Evolutionary conservation across 92 coral and sea anemone genomes (phyloP), one percentile per base, ranked within the genome.

Genomic region (Parazoanthus swiftii): DNA sequence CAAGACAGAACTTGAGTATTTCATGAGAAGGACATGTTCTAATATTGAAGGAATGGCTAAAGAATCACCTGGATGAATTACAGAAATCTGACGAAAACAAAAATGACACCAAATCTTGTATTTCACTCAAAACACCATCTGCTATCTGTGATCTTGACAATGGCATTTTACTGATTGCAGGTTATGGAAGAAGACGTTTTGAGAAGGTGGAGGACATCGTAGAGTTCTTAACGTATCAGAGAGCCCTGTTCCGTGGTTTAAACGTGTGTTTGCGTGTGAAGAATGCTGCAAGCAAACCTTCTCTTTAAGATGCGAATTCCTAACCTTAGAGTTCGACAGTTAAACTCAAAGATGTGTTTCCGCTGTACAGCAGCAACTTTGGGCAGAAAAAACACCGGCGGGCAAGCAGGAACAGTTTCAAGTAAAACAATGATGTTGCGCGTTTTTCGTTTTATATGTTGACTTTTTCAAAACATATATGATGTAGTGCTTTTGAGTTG

Each of bases 281-380:
- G 46, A 76, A 23, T 8, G 23, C 80, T 50, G 46, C 46, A 38
- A 77, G 73, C 44, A 77, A 76, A 37, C 71, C 88, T 42, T 6
- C 8, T 11, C 88, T 85, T 54, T 81, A 66, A 85, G 88, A 72
- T 85, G 80, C 88, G 51, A 85, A 85, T 42, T 66, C 88, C 58
- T 85, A 65, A 81, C 88, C 74, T 25, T 68, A 85, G 88, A 74
- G 73, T 44, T 58, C 73, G 78, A 85, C 81, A 77, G 71, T 26
- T 65, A 74, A 85, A 71, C 88, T 85, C n/a, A 85, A 85, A 76
- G 58, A 76, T 82, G 86, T 70, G 77, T 82, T 33, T 66, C 86
- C 58, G 86, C 66, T 82, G 80, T 76, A 39, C 80, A 76, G 46
- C 58, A 76, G 33, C 80, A 76, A 51, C 80, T 76, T 46, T 56